Base-by-base conservation (phyloP, 2,888 invertebrate species). In the Priocnemis perturbator region DNA sequence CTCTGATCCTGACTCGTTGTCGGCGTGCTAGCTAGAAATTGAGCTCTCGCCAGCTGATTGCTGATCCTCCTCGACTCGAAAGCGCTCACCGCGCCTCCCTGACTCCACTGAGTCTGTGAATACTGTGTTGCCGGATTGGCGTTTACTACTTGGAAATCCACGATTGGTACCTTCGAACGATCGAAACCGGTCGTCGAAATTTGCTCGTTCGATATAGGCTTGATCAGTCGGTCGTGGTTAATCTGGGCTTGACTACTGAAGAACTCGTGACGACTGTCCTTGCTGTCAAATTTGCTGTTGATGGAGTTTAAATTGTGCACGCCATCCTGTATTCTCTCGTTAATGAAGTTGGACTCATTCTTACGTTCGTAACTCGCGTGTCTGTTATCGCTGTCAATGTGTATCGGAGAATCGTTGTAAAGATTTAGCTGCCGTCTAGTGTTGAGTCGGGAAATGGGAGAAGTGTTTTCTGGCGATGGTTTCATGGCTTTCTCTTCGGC, bases 401-500 rank as follows among this genome's bases (percentile, higher is more conserved):
- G 37, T 17, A 57, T 56, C 2, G 71, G 57, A 2, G 70, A 44
- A 14, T 77, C 64, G n/a, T 19, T 55, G 23, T 61, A 66, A 2
- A 87, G 72, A 58, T 87, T 81, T 53, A 86, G 55, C 67, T 87
- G 86, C 26, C 86, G 73, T 21, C 79, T 78, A 0, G 74, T 65
- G 56, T 62, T 82, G 23, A 82, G 20, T 67, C 79, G 80, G 15
- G 84, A 78, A 3, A 80, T 74, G 0, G 84, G 81, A 0, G 82
- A 74, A 1, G 72, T 75, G 64, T 81, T 83, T 30, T 88, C 87
- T 2, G 87, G 87, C 0, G 88, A 89, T 0, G 87, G 84, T 60
- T 89, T 88, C 88, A 88, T 88, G 0, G 89, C 89, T 44, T 86
- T 93, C 78, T 95, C 95, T 84, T 96, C 96, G 84, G 94, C 94